These are phyloP conservation scores for Pollicipes pollicipes DNA, from an alignment of 1,140 invertebrate species.

Conservation along the genomic window DNA sequence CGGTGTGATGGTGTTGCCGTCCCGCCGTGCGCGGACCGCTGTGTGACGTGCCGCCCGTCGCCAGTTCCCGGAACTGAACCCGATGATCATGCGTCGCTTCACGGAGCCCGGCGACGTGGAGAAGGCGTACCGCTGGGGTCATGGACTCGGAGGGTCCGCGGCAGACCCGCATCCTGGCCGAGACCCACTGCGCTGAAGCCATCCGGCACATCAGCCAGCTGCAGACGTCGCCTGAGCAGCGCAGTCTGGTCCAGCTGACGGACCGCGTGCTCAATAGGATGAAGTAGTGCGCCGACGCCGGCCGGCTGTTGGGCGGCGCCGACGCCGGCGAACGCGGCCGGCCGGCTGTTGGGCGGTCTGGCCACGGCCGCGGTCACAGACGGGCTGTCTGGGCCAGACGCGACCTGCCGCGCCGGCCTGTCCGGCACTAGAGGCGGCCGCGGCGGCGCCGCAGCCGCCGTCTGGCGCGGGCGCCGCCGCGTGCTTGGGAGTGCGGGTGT, in stretches of 20 bases:
- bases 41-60: conserved; percentile 24
- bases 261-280: conserved; percentile 51
- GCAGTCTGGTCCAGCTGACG: conserved; percentile 54
- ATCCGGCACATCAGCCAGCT: conserved; percentile 53
- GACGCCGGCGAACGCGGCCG: too few species aligned
- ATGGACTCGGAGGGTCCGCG: conserved; percentile 79
- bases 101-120: conserved; percentile 81
- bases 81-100: conserved; percentile 91
- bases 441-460: too few species aligned
- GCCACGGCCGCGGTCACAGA: too few species aligned
- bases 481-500: too few species aligned
- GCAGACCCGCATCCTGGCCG: conserved; percentile 79
- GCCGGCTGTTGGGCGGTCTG: too few species aligned
- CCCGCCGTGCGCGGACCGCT: neutral
- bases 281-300: conserved; percentile 21
- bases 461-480: too few species aligned
- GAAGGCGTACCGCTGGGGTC: conserved; percentile 72
- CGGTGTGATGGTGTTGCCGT: too few species aligned
- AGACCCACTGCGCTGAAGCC: conserved; percentile 76
- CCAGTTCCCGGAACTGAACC: conserved; percentile 82
- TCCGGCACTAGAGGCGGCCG: too few species aligned
- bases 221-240: conserved; percentile 64
- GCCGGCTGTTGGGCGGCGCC: too few species aligned
- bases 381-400: too few species aligned
- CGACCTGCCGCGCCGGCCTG: too few species aligned